Evolutionary conservation across 2,113 vertebrate genomes (phyloP).

Genomic region (Brachypteracias leptosomus): DNA sequence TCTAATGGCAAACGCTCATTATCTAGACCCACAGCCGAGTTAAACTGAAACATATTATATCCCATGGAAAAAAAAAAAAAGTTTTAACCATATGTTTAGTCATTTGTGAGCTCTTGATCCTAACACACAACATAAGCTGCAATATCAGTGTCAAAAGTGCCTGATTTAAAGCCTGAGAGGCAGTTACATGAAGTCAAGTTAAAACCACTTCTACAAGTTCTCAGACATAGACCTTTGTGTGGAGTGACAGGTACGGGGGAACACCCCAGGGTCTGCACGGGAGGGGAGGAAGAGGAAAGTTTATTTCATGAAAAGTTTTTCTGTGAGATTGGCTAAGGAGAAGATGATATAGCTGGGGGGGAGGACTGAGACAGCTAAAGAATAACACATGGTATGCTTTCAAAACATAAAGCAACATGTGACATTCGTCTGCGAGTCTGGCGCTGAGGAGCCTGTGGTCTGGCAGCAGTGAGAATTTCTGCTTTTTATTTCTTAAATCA

Average conservation of each 20-base stretch:
- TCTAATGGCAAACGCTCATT: constrained; percentile 28
- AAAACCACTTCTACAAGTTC: not conserved
- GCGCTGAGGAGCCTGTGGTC: constrained; percentile 82
- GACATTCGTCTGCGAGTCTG: constrained; percentile 77
- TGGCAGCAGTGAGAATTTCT: constrained; percentile 75
- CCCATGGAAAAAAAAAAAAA: not conserved
- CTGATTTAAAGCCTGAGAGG: constrained; percentile 44
- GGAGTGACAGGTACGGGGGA: not conserved
- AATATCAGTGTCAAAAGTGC: constrained; percentile 37
- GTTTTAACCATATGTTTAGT: constrained; percentile 57
- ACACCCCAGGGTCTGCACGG: not conserved
- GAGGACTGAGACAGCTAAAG: constrained; percentile 70
- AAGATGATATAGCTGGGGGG: constrained; percentile 38
- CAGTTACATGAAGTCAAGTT: not conserved
- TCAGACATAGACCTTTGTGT: not conserved
- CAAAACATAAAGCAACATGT: constrained; percentile 72
- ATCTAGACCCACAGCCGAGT: constrained; percentile 41
- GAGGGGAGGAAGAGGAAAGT: constrained; percentile 51
- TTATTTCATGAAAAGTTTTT: constrained; percentile 47
- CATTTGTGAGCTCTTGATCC: constrained; percentile 59
- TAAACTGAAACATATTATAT: constrained; percentile 62
- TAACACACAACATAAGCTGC: constrained; percentile 62
- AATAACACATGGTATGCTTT: constrained; percentile 81
- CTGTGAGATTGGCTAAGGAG: constrained; percentile 6
- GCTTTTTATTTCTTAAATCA: constrained; percentile 72